Evolutionary conservation across 2,888 invertebrate genomes (phyloP).

Genomic region (Lamellibrachia columna): DNA sequence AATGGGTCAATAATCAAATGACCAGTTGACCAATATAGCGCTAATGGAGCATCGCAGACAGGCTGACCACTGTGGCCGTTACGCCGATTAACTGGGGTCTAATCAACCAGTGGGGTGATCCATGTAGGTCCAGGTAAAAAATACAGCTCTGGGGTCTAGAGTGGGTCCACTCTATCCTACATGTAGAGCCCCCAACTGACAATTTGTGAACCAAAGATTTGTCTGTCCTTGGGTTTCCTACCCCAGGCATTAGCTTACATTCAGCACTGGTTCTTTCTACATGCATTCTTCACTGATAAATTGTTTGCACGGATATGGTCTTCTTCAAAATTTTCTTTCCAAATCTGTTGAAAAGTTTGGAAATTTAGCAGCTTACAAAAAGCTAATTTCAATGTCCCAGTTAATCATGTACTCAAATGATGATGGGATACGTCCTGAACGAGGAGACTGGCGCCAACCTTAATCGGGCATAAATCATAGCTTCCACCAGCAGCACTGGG

Average conservation of each 20-base stretch:
- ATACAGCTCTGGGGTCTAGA: not conserved
- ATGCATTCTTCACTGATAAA: not conserved
- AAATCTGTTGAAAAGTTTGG: not conserved
- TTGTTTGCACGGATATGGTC: not conserved
- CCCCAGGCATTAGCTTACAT: not conserved
- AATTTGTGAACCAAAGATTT: not conserved
- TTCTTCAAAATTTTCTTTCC: not conserved
- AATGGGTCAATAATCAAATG: constrained; percentile 16
- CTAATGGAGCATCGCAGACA: not conserved
- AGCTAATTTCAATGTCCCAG: not conserved
- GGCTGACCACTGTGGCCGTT: not conserved
- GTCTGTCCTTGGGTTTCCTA: not conserved
- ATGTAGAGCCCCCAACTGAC: no score
- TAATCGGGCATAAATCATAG: not conserved
- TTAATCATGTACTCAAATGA: not conserved
- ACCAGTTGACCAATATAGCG: constrained; percentile 5
- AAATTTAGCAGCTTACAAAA: not conserved
- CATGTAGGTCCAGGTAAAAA: not conserved
- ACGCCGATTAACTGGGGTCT: not conserved
- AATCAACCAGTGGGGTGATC: not conserved
- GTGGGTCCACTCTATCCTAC: no score
- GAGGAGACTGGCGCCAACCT: not conserved
- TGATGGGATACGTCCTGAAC: not conserved
- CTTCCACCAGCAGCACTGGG: not conserved
- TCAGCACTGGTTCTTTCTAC: not conserved